Evolutionary conservation across 2,888 invertebrate genomes (phyloP), one percentile per base, ranked within the genome.

Genomic region (Parnassius apollo): DNA sequence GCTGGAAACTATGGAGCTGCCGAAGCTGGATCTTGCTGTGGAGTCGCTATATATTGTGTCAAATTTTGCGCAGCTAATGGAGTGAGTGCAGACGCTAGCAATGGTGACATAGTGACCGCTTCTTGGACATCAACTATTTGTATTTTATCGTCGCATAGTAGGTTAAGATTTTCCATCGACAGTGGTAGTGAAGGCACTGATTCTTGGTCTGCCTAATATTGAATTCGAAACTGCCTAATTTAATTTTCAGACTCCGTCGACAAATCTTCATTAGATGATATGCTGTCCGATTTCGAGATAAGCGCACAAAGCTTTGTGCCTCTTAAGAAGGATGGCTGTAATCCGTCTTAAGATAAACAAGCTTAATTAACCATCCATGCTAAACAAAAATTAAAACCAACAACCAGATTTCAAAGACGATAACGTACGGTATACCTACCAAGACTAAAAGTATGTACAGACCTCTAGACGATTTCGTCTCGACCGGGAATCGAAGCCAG

Each of bases 71-170:
- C 50, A 53, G 49, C 51, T 51, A 59, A 57, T 13, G 65, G 62
- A 62, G 62, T 49, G 62, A 25, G 56, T 61, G 59, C 61, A 59
- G 62, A 55, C 10, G 58, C 58, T 59, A 22, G 52, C 44, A 44
- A 48, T 49, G 62, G 58, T 48, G 61, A 61, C 64, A 59, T 46
- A 60, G 58, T 59, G 59, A 25, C 25, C 25, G 2, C 25, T 25
- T 25, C 25, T 25, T 25, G 56, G 62, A 55, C 52, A 64, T 42
- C 42, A 46, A 53, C 52, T 65, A 59, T 61, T 57, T 68, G n/a
- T n/a, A n/a, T n/a, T n/a, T n/a, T 64, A 59, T 68, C 64, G 55
- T 68, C 68, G 67, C 65, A 68, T 62, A 67, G 61, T 58, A 68
- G 62, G 57, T 65, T 57, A 61, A 67, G 63, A 65, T 67, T 68